phyloP scores from a whole-genome alignment of 2,888 invertebrate genomes.

The Alsophila aescularia region DNA sequence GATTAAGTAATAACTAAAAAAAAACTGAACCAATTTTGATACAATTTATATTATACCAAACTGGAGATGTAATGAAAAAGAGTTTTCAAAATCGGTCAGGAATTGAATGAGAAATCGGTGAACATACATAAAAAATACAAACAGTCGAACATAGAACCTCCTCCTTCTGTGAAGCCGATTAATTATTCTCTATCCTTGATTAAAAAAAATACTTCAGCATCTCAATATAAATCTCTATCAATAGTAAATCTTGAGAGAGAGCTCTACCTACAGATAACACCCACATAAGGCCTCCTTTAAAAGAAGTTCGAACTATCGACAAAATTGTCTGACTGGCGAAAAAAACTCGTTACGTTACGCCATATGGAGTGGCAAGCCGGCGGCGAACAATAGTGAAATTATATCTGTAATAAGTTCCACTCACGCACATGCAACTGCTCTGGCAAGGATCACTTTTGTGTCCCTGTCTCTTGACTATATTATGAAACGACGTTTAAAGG shows the following conservation, averaged over 20 bases:
- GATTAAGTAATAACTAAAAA: too few relatives aligned
- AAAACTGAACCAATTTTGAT: too few relatives aligned
- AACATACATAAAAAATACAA: too few relatives aligned
- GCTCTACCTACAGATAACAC: background rate
- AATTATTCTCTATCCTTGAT: too few relatives aligned
- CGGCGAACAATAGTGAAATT: conserved; percentile 82
- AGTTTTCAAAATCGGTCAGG: too few relatives aligned
- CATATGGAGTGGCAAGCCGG: conserved; percentile 76
- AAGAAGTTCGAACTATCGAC: conserved; percentile 65
- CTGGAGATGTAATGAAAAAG: too few relatives aligned
- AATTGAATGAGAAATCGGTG: too few relatives aligned
- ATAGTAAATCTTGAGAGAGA: background rate
- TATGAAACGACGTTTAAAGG: conserved; percentile 3
- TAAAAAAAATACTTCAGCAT: too few relatives aligned
- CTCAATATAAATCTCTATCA: background rate
- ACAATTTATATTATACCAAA: too few relatives aligned
- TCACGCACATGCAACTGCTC: conserved; percentile 80
- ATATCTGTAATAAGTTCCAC: conserved; percentile 78
- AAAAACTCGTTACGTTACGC: conserved; percentile 73
- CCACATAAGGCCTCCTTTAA: conserved; percentile 33
- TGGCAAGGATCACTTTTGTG: conserved; percentile 39
- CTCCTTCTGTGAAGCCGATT: too few relatives aligned
- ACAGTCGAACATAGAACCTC: too few relatives aligned
- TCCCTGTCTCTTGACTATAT: conserved; percentile 18
- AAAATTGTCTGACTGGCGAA: conserved; percentile 68